Evolutionary conservation across 53 echinoderm and acorn worm species (phyloP).

Genomic region (Paelopatides confundens): DNA sequence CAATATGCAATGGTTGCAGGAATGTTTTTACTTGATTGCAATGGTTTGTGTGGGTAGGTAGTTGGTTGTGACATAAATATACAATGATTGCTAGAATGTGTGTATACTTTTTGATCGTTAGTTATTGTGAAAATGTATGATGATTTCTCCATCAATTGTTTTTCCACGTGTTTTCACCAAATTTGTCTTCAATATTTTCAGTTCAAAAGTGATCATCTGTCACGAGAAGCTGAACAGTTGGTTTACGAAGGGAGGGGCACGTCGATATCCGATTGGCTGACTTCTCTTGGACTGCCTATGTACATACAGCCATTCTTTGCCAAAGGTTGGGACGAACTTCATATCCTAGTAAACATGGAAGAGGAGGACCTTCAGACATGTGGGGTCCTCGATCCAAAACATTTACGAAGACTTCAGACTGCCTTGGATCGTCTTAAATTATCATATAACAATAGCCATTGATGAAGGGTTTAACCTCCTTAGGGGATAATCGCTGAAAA

Average conservation of each 20-base stretch:
- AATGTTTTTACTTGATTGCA: too few relatives aligned
- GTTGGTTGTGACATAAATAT: too few relatives aligned
- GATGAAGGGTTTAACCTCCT: not conserved
- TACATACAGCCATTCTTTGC: conserved; percentile 84
- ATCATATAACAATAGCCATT: conserved; percentile 48
- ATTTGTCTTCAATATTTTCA: not conserved
- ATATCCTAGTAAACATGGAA: conserved; percentile 93
- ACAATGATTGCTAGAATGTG: too few relatives aligned
- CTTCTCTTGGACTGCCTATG: conserved; percentile 94
- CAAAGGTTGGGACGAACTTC: conserved; percentile 91
- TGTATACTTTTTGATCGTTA: too few relatives aligned
- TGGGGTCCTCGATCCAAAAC: conserved; percentile 78
- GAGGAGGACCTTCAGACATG: conserved; percentile 90
- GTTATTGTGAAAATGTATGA: too few relatives aligned
- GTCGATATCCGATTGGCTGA: conserved; percentile 91
- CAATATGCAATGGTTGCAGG: too few relatives aligned
- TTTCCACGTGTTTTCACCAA: too few relatives aligned
- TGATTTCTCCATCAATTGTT: too few relatives aligned
- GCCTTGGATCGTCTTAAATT: conserved; percentile 87
- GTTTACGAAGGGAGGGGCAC: conserved; percentile 79
- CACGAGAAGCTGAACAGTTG: conserved; percentile 72
- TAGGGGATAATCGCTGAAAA: not conserved
- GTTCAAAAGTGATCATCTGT: conserved; percentile 89
- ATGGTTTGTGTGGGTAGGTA: too few relatives aligned
- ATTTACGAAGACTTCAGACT: conserved; percentile 78